Evolutionary conservation across 2,797 vertebrate species (phyloP), one percentile per base, ranked within the genome.

Genomic region (Falco peregrinus): DNA sequence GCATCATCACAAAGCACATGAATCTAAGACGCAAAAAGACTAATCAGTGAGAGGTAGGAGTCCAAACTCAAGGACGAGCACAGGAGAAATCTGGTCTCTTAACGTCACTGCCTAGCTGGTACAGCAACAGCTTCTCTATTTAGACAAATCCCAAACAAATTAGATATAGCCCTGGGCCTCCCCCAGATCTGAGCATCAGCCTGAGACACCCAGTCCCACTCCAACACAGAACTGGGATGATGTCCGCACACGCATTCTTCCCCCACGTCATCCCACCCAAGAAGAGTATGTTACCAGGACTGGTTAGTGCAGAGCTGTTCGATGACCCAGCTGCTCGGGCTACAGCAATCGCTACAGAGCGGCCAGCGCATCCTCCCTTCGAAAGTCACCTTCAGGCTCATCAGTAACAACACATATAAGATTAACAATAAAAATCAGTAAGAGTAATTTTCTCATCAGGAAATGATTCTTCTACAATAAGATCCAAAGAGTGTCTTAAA

Each of bases 331-430:
- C 74, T 81, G 65, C 53, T 77, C 3, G 0, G 8, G 35, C 56
- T 54, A 9, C 67, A 75, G 50, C 21, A 35, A 28, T 39, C 79
- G 12, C 26, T 10, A 50, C 65, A 63, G 48, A 51, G 35, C 2
- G 2, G 45, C 68, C 51, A 37, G 45, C 50, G 17, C 13, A 45
- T 41, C 53, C 43, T 74, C 13, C 37, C 65, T 81, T 24, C 41
- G 74, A 84, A 92, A 77, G 84, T 90, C 84, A 91, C 75, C 78
- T 77, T 79, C 81, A 67, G 37, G 45, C 67, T 87, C 69, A 81
- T 43, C 84, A 87, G 53, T 37, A 81, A 17, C 54, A 91, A 48
- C 1, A 1, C 11, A 45, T 37, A 64, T 37, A 64, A 48, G 22
- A 60, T 39, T 59, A 80, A 79, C 29, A 20, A 79, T 73, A 43